Evolutionary conservation across 2,888 invertebrate genomes (phyloP), one percentile per base, ranked within the genome.

Genomic region (Mermis nigrescens): DNA sequence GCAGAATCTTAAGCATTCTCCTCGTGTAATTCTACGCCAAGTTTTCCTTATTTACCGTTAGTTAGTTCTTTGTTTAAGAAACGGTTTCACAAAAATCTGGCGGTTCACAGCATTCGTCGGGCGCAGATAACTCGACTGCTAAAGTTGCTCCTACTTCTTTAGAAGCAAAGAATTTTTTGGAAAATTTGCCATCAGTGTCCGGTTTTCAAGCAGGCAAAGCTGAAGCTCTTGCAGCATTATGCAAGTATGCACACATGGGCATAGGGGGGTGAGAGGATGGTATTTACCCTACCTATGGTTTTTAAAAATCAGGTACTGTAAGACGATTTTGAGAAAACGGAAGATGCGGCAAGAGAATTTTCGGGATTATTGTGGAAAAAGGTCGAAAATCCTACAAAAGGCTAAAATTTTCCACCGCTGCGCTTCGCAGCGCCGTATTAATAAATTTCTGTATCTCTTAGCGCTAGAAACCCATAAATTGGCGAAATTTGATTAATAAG

Each of bases 171-270:
- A 53, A 29, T 7, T 31, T 27, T 15, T 29, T 53, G 12, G 54
- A 53, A 29, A 53, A 29, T 53, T 29, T 53, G 27, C 15, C 29
- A 15, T 27, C 29, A 32, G 66, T 67, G 2, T 63, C 63, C 46
- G 67, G 66, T n/a, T 54, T 65, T 26, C 62, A 80, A 66, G 75
- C 76, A 72, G 85, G 95, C 1, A 81, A 88, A 61, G 94, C 95
- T 0, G 90, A 91, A 75, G 94, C 95, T 0, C 80, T 94, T 67
- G 95, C 92, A 27, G 84, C 94, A 1, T 76, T 98, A 27, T 95
- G 95, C 58, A 53, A 53, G 54, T 53, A 53, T 53, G 4, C 22
- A 29, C 48, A 4, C n/a, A n/a, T n/a, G n/a, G n/a, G n/a, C n/a
- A 38, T 12, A 38, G 19, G 19, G 24, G 7, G 51, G 7, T 48